Evolutionary conservation across 2,888 invertebrate species (phyloP).

Genomic region (Azorinus chamasolen): DNA sequence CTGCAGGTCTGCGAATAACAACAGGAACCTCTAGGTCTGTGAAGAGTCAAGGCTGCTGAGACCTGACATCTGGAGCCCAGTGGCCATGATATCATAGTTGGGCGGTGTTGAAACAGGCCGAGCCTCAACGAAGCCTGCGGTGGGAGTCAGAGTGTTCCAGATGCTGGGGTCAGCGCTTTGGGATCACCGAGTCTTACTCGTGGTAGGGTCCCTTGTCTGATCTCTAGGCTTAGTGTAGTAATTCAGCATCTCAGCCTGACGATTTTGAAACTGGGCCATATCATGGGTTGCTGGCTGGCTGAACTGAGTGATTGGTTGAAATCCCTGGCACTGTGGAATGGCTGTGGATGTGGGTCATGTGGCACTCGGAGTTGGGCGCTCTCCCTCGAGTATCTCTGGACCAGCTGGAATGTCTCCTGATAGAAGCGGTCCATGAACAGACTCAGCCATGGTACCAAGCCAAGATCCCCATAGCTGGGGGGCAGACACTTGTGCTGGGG

Average conservation of each 20-base stretch:
- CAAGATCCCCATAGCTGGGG: constrained; percentile 10
- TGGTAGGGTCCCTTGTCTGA: not conserved
- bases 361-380: constrained; percentile 5
- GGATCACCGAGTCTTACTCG: not conserved
- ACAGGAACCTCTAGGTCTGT: too few relatives aligned
- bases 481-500: not conserved
- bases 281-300: not conserved
- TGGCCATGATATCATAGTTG: too few relatives aligned
- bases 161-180: not conserved
- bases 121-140: too few relatives aligned
- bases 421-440: constrained; percentile 5
- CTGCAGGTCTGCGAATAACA: too few relatives aligned
- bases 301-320: not conserved
- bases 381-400: too few relatives aligned
- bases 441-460: constrained; percentile 10
- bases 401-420: constrained; percentile 5
- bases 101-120: too few relatives aligned
- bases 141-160: not conserved
- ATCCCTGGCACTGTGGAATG: not conserved
- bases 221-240: too few relatives aligned
- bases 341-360: not conserved
- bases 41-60: too few relatives aligned
- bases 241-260: too few relatives aligned
- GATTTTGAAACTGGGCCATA: too few relatives aligned
- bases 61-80: too few relatives aligned